Percentiles rank a stretch among this genome's conserved stretches.
Evolutionary conservation across 2,888 invertebrate genomes (phyloP).

Genomic region (Chrysopilus asiliformis): DNA sequence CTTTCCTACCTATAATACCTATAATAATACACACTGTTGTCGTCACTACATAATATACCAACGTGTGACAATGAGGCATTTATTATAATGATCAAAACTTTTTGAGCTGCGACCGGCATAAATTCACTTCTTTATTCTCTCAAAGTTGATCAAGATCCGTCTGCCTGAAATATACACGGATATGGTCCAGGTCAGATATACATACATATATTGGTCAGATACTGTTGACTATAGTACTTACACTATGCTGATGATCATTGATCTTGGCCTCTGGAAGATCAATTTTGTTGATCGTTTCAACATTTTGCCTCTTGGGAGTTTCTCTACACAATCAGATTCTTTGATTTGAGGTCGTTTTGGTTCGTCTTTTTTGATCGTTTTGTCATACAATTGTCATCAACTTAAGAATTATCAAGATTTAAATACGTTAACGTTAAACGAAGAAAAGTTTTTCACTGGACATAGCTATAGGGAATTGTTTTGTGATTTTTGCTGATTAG

Average conservation of each 20-base stretch:
- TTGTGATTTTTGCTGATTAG: not conserved
- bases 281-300: too few species aligned
- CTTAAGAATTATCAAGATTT: slow-evolving; percentile 12
- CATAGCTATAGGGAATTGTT: not conserved
- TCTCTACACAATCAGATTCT: too few species aligned
- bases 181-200: too few species aligned
- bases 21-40: not conserved
- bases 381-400: slow-evolving; percentile 11
- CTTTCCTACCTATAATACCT: not conserved
- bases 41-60: not conserved
- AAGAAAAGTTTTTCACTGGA: not conserved
- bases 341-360: slow-evolving; percentile 1
- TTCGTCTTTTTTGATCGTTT: slow-evolving; percentile 6
- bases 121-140: too few species aligned
- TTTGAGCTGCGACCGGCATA: slow-evolving; percentile 11
- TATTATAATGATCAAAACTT: slow-evolving; percentile 13
- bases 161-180: too few species aligned
- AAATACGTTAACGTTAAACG: slow-evolving; percentile 8
- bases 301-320: too few species aligned
- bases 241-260: too few species aligned
- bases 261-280: too few species aligned
- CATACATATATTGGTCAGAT: too few species aligned
- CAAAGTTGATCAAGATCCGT: too few species aligned
- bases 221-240: too few species aligned
- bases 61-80: slow-evolving; percentile 14